A percentile compares a stretch with the other conserved stretches of the same genome.
Evolutionary conservation across 2,888 invertebrate genomes (phyloP).

Genomic region (Drosophila borborema): DNA sequence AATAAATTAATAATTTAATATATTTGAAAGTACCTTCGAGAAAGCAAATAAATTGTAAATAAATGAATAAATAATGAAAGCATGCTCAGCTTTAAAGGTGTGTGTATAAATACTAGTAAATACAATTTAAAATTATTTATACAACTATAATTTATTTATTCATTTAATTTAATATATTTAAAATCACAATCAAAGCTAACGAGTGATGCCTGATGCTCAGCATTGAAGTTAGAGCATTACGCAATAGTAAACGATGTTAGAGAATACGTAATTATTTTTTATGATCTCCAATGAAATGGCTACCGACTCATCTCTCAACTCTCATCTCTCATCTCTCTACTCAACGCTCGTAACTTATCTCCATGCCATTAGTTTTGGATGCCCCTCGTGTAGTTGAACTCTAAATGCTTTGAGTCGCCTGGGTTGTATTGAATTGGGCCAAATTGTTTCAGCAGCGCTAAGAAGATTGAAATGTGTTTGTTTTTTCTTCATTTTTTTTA

Average conservation of each 20-base stretch:
- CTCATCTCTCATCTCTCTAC: constrained; percentile 21
- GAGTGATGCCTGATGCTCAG: not conserved
- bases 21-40: no score
- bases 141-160: not conserved
- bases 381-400: constrained; percentile 56
- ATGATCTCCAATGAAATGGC: constrained; percentile 69
- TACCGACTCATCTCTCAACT: constrained; percentile 53
- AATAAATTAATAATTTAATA: no score
- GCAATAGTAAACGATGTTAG: constrained; percentile 45
- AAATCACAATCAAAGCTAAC: not conserved
- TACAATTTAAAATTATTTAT: no score
- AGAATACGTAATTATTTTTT: constrained; percentile 74
- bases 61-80: no score
- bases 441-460: constrained; percentile 68
- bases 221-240: constrained; percentile 34
- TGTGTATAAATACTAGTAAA: no score
- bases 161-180: not conserved
- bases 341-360: constrained; percentile 34
- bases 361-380: constrained; percentile 50
- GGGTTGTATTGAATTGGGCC: constrained; percentile 66
- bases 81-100: no score
- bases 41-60: no score
- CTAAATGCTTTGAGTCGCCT: constrained; percentile 52
- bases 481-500: not conserved
- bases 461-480: constrained; percentile 50